These are phyloP conservation scores for Ctenosaura bakeri DNA, from an alignment of 2,797 vertebrate genomes.

Conservation along the genomic window DNA sequence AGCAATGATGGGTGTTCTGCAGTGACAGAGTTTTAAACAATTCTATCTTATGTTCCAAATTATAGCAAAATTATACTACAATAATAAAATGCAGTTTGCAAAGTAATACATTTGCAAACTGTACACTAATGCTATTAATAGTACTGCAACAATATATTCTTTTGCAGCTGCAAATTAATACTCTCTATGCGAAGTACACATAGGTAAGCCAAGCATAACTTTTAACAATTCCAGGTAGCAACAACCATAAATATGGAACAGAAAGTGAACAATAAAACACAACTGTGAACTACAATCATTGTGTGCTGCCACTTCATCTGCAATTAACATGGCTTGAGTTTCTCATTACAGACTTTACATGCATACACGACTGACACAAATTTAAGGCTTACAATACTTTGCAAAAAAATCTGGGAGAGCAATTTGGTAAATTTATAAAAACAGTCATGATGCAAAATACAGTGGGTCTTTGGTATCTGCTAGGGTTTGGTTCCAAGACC, in stretches of 20 bases:
- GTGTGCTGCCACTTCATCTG: background rate
- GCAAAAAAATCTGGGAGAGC: background rate
- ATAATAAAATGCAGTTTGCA: no score
- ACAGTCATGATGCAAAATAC: background rate
- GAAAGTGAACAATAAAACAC: background rate
- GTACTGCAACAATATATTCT: background rate
- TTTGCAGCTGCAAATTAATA: slow-evolving; percentile 10
- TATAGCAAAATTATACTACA: background rate
- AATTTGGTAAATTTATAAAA: slow-evolving; percentile 18
- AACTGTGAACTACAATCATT: background rate
- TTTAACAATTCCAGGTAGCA: background rate
- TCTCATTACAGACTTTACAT: slow-evolving; percentile 1
- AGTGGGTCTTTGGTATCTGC: no score
- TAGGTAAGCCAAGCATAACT: background rate
- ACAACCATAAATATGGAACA: background rate
- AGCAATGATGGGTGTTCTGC: background rate
- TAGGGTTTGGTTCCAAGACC: no score
- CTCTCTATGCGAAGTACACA: background rate
- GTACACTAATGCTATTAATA: no score
- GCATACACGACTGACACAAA: background rate
- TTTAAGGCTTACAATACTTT: background rate
- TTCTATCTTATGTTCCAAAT: background rate
- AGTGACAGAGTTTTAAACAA: slow-evolving; percentile 24
- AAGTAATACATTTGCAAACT: no score
- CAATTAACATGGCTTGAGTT: background rate